A percentile compares a stretch with the other conserved stretches of the same genome.
These are phyloP conservation scores for Thaumetopoea pityocampa DNA, from an alignment of 1,140 invertebrate genomes.

Conservation along the genomic window DNA sequence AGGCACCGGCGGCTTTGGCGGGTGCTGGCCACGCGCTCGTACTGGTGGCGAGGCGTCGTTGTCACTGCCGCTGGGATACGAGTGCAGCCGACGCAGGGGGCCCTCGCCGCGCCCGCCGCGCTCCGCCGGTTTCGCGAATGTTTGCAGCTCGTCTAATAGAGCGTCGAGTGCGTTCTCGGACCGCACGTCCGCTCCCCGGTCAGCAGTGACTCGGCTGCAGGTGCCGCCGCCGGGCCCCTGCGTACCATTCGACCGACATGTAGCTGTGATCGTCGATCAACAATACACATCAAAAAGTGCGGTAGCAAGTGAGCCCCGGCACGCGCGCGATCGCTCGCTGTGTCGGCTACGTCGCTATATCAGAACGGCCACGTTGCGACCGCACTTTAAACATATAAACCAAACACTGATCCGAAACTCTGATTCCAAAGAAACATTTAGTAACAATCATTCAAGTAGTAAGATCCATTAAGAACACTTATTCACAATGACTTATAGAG, in stretches of 20 bases:
- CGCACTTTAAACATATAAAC: conserved; percentile 34
- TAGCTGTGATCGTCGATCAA: conserved; percentile 41
- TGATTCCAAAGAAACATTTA: conserved; percentile 43
- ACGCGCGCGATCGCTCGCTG: neutral
- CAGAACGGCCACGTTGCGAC: conserved; percentile 31
- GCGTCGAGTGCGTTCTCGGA: conserved; percentile 96
- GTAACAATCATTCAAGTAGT: conserved; percentile 54
- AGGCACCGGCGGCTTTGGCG: conserved; percentile 84
- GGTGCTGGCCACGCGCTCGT: conserved; percentile 70
- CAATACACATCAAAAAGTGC: conserved; percentile 38
- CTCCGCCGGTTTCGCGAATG: conserved; percentile 83
- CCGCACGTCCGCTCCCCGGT: conserved; percentile 83
- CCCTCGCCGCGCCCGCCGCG: conserved; percentile 84
- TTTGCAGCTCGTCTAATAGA: conserved; percentile 94
- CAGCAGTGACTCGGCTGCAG: conserved; percentile 80
- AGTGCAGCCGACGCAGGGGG: conserved; percentile 83
- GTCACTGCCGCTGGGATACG: conserved; percentile 85
- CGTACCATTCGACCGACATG: conserved; percentile 50
- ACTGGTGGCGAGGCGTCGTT: conserved; percentile 82
- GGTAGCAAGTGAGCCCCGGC: conserved; percentile 34
- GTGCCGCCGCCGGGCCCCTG: conserved; percentile 79
- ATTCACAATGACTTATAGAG: conserved; percentile 51
- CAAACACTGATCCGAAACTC: conserved; percentile 40
- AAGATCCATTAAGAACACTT: conserved; percentile 53
- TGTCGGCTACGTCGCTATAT: neutral